A percentile compares a stretch with the other conserved stretches of the same genome.
These are phyloP conservation scores for Amblyopsis rosae DNA, from an alignment of 2,113 vertebrate genomes.

Conservation along the genomic window DNA sequence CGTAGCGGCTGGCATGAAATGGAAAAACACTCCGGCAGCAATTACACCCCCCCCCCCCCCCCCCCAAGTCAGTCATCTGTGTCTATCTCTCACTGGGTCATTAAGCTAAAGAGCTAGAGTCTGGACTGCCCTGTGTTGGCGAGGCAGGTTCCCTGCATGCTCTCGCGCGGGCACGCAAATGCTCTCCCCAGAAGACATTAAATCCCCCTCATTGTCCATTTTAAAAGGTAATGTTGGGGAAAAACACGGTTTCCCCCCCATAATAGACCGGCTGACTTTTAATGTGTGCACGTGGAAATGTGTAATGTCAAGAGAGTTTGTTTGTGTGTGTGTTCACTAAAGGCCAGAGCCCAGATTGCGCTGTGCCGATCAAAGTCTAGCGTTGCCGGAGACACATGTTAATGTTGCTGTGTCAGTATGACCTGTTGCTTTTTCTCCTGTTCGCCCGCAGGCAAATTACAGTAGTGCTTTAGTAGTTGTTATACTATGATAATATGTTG, in stretches of 20 bases:
- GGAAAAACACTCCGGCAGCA: too few species aligned
- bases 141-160: background rate
- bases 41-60: slow-evolving; percentile 24
- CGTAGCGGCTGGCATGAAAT: too few species aligned
- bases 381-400: slow-evolving; percentile 10
- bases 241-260: background rate
- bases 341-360: background rate
- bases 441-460: background rate
- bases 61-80: slow-evolving; percentile 18
- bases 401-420: background rate
- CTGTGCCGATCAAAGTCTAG: slow-evolving; percentile 29
- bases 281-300: background rate
- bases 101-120: slow-evolving; percentile 31
- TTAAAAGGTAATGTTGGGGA: background rate
- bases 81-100: slow-evolving; percentile 33
- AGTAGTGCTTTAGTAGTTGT: slow-evolving; percentile 2
- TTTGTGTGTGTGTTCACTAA: slow-evolving; percentile 13
- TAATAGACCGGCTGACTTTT: background rate
- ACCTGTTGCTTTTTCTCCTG: slow-evolving; percentile 4
- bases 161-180: background rate
- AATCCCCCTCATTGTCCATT: background rate
- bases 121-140: slow-evolving; percentile 7
- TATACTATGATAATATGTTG: slow-evolving; percentile 10
- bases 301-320: background rate
- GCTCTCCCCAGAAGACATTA: background rate